Evolutionary conservation across 2,888 invertebrate species (phyloP).

Genomic region (Lamellibrachia columna): DNA sequence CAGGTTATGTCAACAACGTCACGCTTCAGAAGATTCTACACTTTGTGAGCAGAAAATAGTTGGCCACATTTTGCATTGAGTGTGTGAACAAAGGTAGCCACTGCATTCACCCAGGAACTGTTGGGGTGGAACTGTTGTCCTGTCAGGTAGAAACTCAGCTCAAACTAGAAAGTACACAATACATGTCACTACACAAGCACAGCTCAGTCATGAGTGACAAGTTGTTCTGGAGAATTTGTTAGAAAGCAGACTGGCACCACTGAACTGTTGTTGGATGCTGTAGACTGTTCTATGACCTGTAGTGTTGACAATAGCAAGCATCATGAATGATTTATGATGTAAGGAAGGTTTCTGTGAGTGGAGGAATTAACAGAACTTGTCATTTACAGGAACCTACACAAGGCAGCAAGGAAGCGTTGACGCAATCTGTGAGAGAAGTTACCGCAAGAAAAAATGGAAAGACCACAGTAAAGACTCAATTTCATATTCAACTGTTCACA

Average conservation of each 20-base stretch:
- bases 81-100: not conserved
- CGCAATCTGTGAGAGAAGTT: not conserved
- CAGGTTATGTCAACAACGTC: not conserved
- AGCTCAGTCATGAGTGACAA: not conserved
- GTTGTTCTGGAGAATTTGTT: not conserved
- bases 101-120: not conserved
- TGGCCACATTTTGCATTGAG: not conserved
- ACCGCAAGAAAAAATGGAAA: not conserved
- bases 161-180: not conserved
- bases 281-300: not conserved
- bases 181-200: not conserved
- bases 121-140: not conserved
- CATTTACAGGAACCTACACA: not conserved
- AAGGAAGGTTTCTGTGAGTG: not conserved
- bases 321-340: no score
- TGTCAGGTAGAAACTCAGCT: not conserved
- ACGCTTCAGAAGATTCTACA: not conserved
- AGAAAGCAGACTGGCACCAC: not conserved
- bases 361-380: not conserved
- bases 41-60: not conserved
- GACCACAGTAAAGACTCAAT: not conserved
- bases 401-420: not conserved
- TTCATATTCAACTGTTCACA: not conserved
- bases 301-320: not conserved
- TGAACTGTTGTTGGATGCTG: not conserved